These are phyloP conservation scores for Acronicta psi DNA, from an alignment of 2,888 invertebrate species.

Conservation along the genomic window DNA sequence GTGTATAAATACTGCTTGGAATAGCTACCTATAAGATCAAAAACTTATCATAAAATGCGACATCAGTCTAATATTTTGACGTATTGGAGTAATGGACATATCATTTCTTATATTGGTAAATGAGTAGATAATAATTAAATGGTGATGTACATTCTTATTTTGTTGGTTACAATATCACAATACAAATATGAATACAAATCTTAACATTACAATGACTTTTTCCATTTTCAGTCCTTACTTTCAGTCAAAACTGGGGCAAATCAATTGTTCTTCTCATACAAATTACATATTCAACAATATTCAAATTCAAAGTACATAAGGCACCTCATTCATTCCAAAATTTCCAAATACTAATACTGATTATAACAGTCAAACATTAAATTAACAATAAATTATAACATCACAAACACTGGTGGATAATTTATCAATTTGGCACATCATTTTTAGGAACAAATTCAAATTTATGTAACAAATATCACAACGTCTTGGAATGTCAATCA, in stretches of 20 bases:
- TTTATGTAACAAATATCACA: constrained; percentile 49
- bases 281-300: constrained; percentile 23
- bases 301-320: constrained; percentile 33
- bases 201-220: constrained; percentile 30
- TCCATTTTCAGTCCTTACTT: constrained; percentile 29
- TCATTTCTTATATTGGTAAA: constrained; percentile 1
- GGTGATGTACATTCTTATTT: constrained; percentile 2
- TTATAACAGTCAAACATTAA: constrained; percentile 52
- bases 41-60: constrained; percentile 6
- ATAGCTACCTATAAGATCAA: constrained; percentile 18
- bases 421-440: constrained; percentile 60
- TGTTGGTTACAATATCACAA: constrained; percentile 32
- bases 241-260: constrained; percentile 24
- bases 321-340: constrained; percentile 44
- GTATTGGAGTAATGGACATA: background rate
- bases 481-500: constrained; percentile 47
- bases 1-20: constrained; percentile 25
- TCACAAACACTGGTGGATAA: constrained; percentile 43
- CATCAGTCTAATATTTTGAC: constrained; percentile 12
- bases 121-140: background rate
- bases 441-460: constrained; percentile 49
- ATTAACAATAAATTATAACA: constrained; percentile 35
- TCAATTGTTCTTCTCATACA: constrained; percentile 5
- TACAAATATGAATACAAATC: constrained; percentile 35
- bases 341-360: constrained; percentile 62